Conservation (phyloP, 1,140 invertebrate genomes). For the Tetranychus cinnabarinus region DNA sequence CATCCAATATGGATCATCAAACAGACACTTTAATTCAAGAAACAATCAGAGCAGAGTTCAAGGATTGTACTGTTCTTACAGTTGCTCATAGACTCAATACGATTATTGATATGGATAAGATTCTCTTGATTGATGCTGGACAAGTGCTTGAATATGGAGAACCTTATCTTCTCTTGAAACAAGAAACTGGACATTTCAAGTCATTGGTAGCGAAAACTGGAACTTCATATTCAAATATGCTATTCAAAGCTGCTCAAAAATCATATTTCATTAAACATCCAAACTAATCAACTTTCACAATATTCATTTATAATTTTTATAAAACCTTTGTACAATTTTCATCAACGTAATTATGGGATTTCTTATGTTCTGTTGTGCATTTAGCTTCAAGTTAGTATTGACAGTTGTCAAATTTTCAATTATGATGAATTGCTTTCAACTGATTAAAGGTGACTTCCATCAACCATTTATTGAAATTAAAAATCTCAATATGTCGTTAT, state of each 20-base stretch:
- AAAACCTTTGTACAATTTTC: not conserved
- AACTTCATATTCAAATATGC: conserved; percentile 1
- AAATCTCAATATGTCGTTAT: no score
- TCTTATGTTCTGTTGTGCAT: no score
- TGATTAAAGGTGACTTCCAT: no score
- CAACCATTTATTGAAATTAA: no score
- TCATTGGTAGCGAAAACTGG: conserved; percentile 12
- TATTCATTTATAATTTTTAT: not conserved
- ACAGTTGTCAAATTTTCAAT: no score
- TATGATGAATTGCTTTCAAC: no score
- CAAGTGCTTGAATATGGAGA: conserved; percentile 34
- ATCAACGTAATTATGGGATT: not conserved
- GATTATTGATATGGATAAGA: conserved; percentile 15
- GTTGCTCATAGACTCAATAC: conserved; percentile 38
- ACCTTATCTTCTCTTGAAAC: conserved; percentile 33
- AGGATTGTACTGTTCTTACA: conserved; percentile 48
- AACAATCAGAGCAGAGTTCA: conserved; percentile 25
- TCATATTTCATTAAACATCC: not conserved
- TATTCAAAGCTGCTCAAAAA: not conserved
- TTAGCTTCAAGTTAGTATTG: no score
- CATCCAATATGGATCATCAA: conserved; percentile 21
- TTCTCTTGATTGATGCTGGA: conserved; percentile 19
- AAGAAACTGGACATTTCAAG: conserved; percentile 22
- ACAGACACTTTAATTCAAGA: conserved; percentile 20
- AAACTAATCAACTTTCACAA: no score